Evolutionary conservation across 2,888 invertebrate species (phyloP), one percentile per base, ranked within the genome.

Genomic region (Drosophila pseudotalamancana): DNA sequence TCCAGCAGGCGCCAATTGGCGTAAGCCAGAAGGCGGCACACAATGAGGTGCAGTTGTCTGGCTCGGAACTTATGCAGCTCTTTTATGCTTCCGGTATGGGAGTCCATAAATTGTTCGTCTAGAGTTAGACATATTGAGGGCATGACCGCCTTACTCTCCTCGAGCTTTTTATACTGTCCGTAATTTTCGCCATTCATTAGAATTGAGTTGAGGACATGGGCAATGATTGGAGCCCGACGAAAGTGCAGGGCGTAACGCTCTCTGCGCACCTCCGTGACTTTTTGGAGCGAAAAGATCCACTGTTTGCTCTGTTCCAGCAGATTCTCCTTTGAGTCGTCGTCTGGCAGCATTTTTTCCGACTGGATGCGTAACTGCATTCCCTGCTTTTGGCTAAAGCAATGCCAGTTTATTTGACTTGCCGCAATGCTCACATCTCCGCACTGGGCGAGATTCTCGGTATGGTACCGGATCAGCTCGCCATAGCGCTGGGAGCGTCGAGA

Each of bases 351-450:
- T 11, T 48, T 34, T n/a, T 73, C 64, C 0, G 63, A 39, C 0
- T 46, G 23, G 4, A 32, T 3, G n/a, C 77, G 76, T n/a, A 89
- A 1, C 25, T 43, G 31, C 4, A 65, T 6, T 1, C 61, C 29
- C 25, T 64, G 14, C 23, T 12, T 12, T n/a, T 23, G 12, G 8
- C 74, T 48, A 92, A 78, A 89, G 66, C 90, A 91, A 53, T 92
- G 91, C 95, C 95, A 95, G 49, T 93, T 93, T 77, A 92, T 91
- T 18, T 92, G 78, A 43, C 92, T 92, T 56, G 92, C 90, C 8
- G 94, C 93, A 89, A 95, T 94, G 91, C 94, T 94, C 4, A 95
- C 90, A 68, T 96, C 96, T 6, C 95, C 95, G 37, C 1, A 1
- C 0, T 50, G 29, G 6, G 4, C 1, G 5, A 95, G 89, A 72